These are phyloP conservation scores for Morinoia aosen DNA, from an alignment of 2,888 invertebrate genomes.

Conservation along the genomic window DNA sequence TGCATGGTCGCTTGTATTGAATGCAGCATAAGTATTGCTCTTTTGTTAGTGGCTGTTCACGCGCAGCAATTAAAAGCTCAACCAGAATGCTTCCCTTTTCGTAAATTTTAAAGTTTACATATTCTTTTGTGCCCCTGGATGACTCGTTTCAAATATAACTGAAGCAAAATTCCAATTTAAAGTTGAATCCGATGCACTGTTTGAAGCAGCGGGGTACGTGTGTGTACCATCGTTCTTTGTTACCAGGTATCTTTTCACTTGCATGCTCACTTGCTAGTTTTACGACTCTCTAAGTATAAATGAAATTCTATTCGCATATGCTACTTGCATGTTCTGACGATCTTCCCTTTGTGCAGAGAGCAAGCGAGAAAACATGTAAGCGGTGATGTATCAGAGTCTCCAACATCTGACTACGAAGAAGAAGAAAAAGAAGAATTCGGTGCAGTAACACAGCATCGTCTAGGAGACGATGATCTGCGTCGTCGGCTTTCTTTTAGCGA, in stretches of 20 bases:
- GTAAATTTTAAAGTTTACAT: neutral
- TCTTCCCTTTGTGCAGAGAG: constrained; percentile 20
- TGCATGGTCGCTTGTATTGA: neutral
- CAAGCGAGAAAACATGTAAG: constrained; percentile 36
- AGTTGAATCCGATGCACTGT: neutral
- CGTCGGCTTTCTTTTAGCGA: neutral
- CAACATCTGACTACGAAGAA: neutral
- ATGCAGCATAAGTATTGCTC: neutral
- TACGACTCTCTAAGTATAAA: neutral
- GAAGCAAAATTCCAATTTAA: neutral
- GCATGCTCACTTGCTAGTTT: neutral
- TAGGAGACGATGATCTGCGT: neutral
- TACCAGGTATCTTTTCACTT: neutral
- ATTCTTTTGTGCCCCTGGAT: neutral
- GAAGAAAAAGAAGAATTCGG: neutral
- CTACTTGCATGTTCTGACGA: neutral
- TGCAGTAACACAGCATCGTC: neutral
- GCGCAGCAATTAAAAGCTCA: neutral
- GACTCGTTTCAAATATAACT: neutral
- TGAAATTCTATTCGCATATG: neutral
- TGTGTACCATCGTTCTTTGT: neutral
- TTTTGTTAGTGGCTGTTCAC: neutral
- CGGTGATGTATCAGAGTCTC: neutral
- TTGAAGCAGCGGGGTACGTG: neutral
- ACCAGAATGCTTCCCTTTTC: neutral